Evolutionary conservation across 1,140 invertebrate genomes (phyloP).

Genomic region (Meloidogyne hapla): DNA sequence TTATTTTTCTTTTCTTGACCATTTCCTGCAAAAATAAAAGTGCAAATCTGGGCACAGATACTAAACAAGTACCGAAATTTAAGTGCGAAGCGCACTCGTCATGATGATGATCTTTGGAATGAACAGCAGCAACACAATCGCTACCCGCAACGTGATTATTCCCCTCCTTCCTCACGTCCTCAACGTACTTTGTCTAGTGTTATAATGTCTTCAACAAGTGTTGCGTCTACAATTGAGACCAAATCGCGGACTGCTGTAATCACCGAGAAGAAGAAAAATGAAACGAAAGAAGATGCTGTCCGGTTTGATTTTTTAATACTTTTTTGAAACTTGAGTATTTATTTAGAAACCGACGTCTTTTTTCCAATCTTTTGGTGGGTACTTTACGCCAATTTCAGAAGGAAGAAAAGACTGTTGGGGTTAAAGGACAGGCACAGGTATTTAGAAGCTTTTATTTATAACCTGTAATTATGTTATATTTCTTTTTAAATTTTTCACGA

Average conservation of each 20-base stretch:
- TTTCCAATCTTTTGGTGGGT: conserved; percentile 81
- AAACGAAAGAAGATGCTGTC: conserved; percentile 40
- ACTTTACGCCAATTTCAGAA: conserved; percentile 91
- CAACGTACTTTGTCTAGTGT: conserved; percentile 44
- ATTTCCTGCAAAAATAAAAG: no score
- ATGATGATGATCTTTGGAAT: conserved; percentile 15
- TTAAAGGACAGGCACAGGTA: conserved; percentile 35
- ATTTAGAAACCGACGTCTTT: conserved; percentile 82
- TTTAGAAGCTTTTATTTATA: no score
- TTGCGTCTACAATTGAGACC: conserved; percentile 42
- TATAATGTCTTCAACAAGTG: conserved; percentile 26
- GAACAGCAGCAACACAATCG: not conserved
- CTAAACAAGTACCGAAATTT: no score
- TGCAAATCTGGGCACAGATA: no score
- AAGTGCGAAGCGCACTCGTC: conserved; percentile 22
- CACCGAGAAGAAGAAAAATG: conserved; percentile 43
- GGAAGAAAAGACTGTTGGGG: conserved; percentile 75
- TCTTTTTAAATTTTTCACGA: no score
- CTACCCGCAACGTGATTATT: conserved; percentile 19
- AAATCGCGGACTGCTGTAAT: conserved; percentile 43
- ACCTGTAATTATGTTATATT: no score
- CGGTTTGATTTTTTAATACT: conserved; percentile 24
- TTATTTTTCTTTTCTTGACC: no score
- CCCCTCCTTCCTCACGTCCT: conserved; percentile 11
- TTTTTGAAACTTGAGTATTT: conserved; percentile 7